Conservation (phyloP, 2,888 invertebrate species). For the Melanophora roralis region DNA sequence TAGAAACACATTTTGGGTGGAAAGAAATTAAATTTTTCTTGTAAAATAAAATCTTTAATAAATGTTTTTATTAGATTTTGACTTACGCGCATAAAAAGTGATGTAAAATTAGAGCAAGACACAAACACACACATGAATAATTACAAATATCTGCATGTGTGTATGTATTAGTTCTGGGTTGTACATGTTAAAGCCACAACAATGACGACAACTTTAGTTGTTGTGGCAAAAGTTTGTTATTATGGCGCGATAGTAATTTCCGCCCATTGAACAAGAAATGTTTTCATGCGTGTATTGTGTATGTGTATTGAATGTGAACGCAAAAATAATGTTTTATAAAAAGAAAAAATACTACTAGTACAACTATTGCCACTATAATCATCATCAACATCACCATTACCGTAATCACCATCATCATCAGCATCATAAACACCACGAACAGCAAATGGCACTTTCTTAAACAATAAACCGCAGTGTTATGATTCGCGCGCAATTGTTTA, state of each 20-base stretch:
- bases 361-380: neutral
- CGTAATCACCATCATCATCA: neutral
- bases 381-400: neutral
- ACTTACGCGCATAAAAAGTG: too few species aligned
- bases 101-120: too few species aligned
- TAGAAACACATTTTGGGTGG: too few species aligned
- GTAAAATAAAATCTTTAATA: too few species aligned
- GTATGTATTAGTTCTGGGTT: neutral
- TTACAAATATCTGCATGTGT: neutral
- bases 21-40: too few species aligned
- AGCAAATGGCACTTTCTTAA: neutral
- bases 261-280: conserved; percentile 54
- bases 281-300: conserved; percentile 41
- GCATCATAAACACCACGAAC: conserved; percentile 1
- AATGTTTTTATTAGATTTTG: too few species aligned
- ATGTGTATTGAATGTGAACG: conserved; percentile 22
- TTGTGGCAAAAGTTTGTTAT: conserved; percentile 18
- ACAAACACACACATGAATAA: too few species aligned
- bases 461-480: neutral
- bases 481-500: conserved; percentile 11
- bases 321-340: conserved; percentile 21
- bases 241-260: conserved; percentile 56
- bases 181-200: conserved; percentile 6
- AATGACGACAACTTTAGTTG: neutral
- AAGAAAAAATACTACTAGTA: conserved; percentile 7